Conservation (phyloP, 2,113 vertebrate genomes). For the Dromaius novaehollandiae region DNA sequence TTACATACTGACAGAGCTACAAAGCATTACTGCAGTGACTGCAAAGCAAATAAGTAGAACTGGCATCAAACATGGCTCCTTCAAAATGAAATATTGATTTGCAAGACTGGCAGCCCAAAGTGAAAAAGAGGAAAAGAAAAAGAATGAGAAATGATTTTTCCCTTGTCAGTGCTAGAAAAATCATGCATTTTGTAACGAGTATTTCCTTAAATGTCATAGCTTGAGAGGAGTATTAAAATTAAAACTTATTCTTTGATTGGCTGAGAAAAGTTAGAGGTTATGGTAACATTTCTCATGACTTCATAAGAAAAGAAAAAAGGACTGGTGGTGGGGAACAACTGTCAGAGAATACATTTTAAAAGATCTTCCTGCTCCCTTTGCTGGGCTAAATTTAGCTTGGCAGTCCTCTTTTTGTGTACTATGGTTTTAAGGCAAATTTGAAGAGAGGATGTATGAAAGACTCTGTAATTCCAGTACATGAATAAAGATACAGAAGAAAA, state of each 20-base stretch:
- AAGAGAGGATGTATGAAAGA: background rate
- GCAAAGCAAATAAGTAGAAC: constrained; percentile 86
- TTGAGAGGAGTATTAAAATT: background rate
- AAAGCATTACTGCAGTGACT: constrained; percentile 78
- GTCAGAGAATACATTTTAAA: background rate
- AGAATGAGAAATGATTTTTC: constrained; percentile 51
- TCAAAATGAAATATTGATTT: constrained; percentile 92
- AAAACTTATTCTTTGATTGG: constrained; percentile 1
- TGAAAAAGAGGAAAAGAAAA: constrained; percentile 3
- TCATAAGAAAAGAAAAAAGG: background rate
- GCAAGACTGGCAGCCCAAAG: constrained; percentile 66
- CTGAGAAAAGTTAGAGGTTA: background rate
- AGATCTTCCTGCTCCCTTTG: background rate
- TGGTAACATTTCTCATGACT: background rate
- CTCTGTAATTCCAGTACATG: background rate
- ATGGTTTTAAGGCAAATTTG: background rate
- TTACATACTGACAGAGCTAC: constrained; percentile 85
- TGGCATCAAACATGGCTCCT: constrained; percentile 91
- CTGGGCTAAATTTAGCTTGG: constrained; percentile 8
- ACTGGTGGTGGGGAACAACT: rapidly evolving
- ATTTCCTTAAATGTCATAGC: constrained; percentile 4
- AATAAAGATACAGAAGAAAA: constrained; percentile 24
- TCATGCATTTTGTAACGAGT: background rate
- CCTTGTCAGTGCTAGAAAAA: constrained; percentile 2
- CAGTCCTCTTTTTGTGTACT: background rate